Evolutionary conservation across 2,113 vertebrate species (phyloP), one percentile per base, ranked within the genome.

Genomic region (Leptobrachium ailaonicum): DNA sequence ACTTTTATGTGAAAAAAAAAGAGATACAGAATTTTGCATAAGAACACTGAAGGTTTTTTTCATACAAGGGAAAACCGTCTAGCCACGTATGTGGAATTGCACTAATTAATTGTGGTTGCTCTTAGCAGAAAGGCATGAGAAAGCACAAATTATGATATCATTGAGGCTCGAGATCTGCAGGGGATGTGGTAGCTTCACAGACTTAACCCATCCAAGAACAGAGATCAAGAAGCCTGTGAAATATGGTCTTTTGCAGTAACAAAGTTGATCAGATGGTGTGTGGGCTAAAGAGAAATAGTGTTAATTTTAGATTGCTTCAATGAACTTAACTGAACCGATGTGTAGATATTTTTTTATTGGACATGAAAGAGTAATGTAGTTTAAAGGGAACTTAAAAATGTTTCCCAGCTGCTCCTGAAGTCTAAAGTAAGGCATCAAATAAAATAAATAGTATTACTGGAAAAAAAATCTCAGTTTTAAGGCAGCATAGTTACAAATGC

Each of bases 171-270:
- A 70, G 54, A 71, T 77, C 66, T 62, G 54, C 67, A 54, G 69
- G 76, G 42, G 68, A 70, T 77, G 76, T 77, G 76, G 76, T 77
- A 69, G 67, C 20, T 77, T 44, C 54, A 77, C 70, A 53, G 58
- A 58, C 58, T 41, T 45, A 70, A 77, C 76, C 76, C 40, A 70
- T 53, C 54, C 76, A 70, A 77, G 66, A 42, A 77, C 41, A 14
- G 41, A 77, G 66, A 70, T 77, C 76, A 77, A 70, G 76, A 60
- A 77, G 76, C 76, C 54, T 77, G 66, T 60, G 67, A 77, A 77
- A 70, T 71, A 53, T 13, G 2, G 13, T 62, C 5, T 67, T 77
- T 77, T 77, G 76, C 70, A 71, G 76, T 71, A 62, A 53, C 58
- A 45, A 40, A 71, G 53, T 60, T 71, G 76, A 77, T 77, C 76